Percentiles rank a stretch among this genome's conserved stretches.
Evolutionary conservation across 2,888 invertebrate genomes (phyloP).

Genomic region (Saturnia japonica): DNA sequence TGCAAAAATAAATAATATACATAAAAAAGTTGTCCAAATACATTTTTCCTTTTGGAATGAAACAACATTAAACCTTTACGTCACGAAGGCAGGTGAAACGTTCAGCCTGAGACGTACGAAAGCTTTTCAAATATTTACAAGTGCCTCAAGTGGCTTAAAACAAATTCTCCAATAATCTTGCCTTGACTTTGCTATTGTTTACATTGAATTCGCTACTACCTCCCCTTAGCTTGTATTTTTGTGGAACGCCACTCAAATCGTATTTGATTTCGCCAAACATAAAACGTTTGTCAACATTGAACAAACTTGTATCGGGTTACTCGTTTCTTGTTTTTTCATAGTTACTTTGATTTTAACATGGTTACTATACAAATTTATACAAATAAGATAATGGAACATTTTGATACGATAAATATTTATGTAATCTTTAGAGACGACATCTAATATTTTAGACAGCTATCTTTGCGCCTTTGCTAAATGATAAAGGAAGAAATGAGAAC

Average conservation of each 20-base stretch:
- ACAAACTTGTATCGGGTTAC: constrained; percentile 72
- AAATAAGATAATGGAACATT: constrained; percentile 6
- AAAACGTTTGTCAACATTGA: constrained; percentile 77
- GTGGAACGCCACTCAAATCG: constrained; percentile 71
- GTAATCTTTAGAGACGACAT: background rate
- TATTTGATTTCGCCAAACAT: constrained; percentile 79
- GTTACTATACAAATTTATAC: constrained; percentile 21
- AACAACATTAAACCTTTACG: constrained; percentile 65
- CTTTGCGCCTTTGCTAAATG: background rate
- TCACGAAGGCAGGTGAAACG: constrained; percentile 62
- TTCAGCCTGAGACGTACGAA: constrained; percentile 58
- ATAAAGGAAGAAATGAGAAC: background rate
- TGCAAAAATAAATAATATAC: constrained; percentile 12
- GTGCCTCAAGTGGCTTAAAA: constrained; percentile 77
- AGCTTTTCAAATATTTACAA: constrained; percentile 79
- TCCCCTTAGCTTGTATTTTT: constrained; percentile 65
- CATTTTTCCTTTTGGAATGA: constrained; percentile 48
- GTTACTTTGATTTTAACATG: constrained; percentile 40
- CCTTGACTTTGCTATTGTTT: constrained; percentile 72
- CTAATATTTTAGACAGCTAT: background rate
- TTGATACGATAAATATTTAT: background rate
- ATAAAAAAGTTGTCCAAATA: constrained; percentile 24
- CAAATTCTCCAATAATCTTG: constrained; percentile 79
- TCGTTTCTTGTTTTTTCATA: constrained; percentile 58
- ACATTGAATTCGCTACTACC: constrained; percentile 70